Conservation (phyloP, 2,113 vertebrate species). For the Beaufortia kweichowensis region DNA sequence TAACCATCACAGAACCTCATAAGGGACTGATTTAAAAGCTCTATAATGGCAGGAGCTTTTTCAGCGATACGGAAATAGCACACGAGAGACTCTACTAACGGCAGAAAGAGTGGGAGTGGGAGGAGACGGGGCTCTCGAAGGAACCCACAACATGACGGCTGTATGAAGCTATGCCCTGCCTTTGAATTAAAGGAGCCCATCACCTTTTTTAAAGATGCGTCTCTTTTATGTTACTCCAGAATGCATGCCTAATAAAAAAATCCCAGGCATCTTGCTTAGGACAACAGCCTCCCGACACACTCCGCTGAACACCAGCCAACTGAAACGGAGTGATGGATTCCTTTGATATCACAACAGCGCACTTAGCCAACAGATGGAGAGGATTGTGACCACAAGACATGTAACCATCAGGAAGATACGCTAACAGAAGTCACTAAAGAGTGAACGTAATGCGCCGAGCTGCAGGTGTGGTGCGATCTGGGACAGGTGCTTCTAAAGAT, state of each 20-base stretch:
- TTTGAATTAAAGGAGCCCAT: no score
- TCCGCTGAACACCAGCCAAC: conserved; percentile 58
- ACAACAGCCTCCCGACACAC: conserved; percentile 39
- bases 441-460: conserved; percentile 47
- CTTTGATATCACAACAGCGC: conserved; percentile 56
- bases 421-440: conserved; percentile 50
- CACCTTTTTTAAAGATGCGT: no score
- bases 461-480: conserved; percentile 2
- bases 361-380: conserved; percentile 59
- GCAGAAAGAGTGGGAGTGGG: no score
- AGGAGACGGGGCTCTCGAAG: no score
- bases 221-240: no score
- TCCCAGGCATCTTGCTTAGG: neutral
- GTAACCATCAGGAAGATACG: conserved; percentile 60
- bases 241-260: no score
- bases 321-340: conserved; percentile 57
- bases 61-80: no score
- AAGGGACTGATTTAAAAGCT: neutral
- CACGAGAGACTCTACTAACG: neutral
- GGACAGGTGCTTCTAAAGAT: conserved; percentile 48
- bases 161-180: no score
- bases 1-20: neutral
- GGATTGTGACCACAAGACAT: conserved; percentile 56
- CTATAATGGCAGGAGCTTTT: no score
- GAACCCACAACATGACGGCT: no score